phyloP scores from a whole-genome alignment of 2,797 vertebrate genomes.

The Mormyrops attenuatus region DNA sequence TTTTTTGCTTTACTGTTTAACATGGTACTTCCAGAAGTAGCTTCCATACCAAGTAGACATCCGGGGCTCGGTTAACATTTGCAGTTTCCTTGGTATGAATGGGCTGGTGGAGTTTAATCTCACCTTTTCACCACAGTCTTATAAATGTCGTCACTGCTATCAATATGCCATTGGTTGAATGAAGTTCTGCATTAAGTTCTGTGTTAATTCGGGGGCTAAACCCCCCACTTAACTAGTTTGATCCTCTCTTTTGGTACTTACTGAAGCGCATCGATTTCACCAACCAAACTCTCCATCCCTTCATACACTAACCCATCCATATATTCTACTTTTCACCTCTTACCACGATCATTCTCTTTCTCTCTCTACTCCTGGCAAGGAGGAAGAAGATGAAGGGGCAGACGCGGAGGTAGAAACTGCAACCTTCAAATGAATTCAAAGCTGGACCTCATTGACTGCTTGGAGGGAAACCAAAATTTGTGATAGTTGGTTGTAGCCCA shows the following conservation, averaged over 20 bases:
- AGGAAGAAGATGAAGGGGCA: conserved; percentile 47
- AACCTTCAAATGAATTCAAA: background rate
- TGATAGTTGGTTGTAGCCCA: background rate
- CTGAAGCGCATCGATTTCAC: background rate
- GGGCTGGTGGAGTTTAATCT: background rate
- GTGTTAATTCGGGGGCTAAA: background rate
- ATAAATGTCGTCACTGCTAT: background rate
- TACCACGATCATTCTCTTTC: conserved; percentile 27
- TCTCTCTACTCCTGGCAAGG: conserved; percentile 38
- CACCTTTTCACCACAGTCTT: background rate
- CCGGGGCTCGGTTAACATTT: background rate
- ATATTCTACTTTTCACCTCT: conserved; percentile 19
- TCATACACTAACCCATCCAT: conserved; percentile 33
- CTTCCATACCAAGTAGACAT: background rate
- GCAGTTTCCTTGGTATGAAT: background rate
- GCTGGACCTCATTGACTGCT: background rate
- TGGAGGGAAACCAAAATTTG: background rate
- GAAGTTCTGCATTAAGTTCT: background rate
- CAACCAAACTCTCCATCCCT: background rate
- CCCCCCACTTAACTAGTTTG: background rate
- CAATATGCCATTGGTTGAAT: background rate
- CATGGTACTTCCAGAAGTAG: background rate
- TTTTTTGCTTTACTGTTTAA: background rate
- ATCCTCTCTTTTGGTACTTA: conserved; percentile 7
- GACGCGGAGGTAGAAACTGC: conserved; percentile 47